phyloP scores from a whole-genome alignment of 2,113 vertebrate species.

The Pygoscelis antarcticus region DNA sequence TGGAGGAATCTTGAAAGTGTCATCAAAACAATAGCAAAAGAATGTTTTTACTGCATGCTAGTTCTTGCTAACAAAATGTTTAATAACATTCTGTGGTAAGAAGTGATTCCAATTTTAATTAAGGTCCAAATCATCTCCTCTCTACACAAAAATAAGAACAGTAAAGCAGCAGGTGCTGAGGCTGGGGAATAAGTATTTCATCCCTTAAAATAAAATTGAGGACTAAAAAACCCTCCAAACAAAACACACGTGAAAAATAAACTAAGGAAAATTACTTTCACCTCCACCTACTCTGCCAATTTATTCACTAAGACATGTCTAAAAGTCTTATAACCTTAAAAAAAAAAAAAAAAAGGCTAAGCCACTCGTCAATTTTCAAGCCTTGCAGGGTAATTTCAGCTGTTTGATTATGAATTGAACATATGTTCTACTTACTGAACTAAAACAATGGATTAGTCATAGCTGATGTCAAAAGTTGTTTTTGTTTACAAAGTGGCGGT shows the following conservation, averaged over 20 bases:
- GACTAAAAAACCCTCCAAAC: neutral
- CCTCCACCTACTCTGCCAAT: neutral
- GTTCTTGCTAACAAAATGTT: constrained; percentile 7
- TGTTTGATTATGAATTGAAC: constrained; percentile 62
- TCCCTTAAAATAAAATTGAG: constrained; percentile 32
- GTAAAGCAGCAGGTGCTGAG: neutral
- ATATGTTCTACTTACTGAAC: constrained; percentile 66
- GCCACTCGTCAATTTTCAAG: constrained; percentile 30
- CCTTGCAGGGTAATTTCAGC: constrained; percentile 48
- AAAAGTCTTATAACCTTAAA: neutral
- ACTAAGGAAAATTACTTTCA: constrained; percentile 14
- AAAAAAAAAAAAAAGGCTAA: neutral
- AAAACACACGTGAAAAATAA: constrained; percentile 36
- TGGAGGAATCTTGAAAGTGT: constrained; percentile 38
- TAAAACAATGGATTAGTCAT: constrained; percentile 70
- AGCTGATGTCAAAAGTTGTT: constrained; percentile 53
- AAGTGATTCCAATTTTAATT: constrained; percentile 37
- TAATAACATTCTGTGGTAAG: neutral
- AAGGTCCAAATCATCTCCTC: constrained; percentile 15
- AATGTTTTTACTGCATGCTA: neutral
- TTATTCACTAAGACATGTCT: constrained; percentile 1
- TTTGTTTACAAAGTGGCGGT: constrained; percentile 63
- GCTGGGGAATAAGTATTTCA: neutral
- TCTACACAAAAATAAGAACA: constrained; percentile 4
- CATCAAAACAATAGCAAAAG: constrained; percentile 14